Evolutionary conservation across 92 coral and sea anemone species (phyloP).

Genomic region (Actinernus sp.): DNA sequence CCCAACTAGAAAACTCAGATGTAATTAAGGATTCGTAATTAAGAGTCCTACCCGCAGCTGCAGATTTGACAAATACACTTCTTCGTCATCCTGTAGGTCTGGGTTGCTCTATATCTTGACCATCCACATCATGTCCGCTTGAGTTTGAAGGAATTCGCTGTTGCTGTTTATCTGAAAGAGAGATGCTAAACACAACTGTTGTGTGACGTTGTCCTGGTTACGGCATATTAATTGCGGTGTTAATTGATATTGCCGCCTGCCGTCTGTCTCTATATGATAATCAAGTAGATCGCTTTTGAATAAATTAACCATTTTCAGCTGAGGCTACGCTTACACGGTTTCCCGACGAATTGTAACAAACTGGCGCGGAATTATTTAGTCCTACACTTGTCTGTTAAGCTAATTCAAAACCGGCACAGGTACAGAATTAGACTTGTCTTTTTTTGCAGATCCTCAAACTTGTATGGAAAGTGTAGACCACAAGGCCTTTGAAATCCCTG

Average conservation of each 20-base stretch:
- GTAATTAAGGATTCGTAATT: constrained; percentile 2
- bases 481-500: no score
- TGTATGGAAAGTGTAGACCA: no score
- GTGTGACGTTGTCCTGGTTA: constrained; percentile 52
- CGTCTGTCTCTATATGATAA: no score
- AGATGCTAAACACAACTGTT: constrained; percentile 15
- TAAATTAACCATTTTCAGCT: no score
- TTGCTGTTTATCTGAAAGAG: constrained; percentile 9
- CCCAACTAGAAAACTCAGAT: neutral
- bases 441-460: no score
- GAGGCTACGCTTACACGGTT: no score
- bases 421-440: no score
- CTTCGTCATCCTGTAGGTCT: constrained; percentile 68
- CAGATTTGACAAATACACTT: constrained; percentile 98
- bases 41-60: constrained; percentile 91
- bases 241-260: neutral
- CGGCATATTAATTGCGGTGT: neutral
- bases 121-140: neutral
- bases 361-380: no score
- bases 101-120: neutral
- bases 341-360: no score
- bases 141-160: constrained; percentile 33
- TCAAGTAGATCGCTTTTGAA: no score
- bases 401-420: no score
- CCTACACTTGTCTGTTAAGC: no score